Conservation (phyloP, 2,888 invertebrate genomes). For the Fabriciana adippe region DNA sequence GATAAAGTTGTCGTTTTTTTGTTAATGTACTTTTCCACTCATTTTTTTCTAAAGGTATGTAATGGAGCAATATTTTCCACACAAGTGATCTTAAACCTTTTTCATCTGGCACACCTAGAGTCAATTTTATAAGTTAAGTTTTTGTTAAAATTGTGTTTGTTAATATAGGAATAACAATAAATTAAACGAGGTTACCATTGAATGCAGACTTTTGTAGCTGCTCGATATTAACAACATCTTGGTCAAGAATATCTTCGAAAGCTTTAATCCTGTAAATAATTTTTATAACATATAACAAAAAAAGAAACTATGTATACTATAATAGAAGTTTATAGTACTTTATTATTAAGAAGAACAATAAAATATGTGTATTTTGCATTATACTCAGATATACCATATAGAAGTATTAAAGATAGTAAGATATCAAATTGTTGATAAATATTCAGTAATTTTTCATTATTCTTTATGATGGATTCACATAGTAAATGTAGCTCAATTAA, state of each 20-base stretch:
- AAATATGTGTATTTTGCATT: no score
- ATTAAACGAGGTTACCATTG: conserved; percentile 82
- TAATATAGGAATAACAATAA: not conserved
- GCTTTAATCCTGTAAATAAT: conserved; percentile 87
- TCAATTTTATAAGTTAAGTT: not conserved
- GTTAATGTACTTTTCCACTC: conserved; percentile 86
- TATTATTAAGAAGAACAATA: no score
- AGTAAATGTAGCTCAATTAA: no score
- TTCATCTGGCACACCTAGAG: conserved; percentile 92
- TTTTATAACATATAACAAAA: conserved; percentile 7
- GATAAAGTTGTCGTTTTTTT: conserved; percentile 90
- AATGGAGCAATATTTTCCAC: conserved; percentile 94
- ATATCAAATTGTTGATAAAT: no score
- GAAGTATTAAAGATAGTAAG: no score
- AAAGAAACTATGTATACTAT: not conserved
- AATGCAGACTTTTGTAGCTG: conserved; percentile 88
- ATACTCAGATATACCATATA: no score
- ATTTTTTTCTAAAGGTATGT: conserved; percentile 87
- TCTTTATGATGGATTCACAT: no score
- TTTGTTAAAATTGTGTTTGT: not conserved
- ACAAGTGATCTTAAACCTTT: conserved; percentile 90
- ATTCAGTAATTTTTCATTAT: no score
- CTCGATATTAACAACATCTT: conserved; percentile 87
- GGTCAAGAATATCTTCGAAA: conserved; percentile 87
- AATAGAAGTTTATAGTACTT: no score